These are phyloP conservation scores for Mus minutoides DNA, from an alignment of 2,797 vertebrate species.

Conservation along the genomic window DNA sequence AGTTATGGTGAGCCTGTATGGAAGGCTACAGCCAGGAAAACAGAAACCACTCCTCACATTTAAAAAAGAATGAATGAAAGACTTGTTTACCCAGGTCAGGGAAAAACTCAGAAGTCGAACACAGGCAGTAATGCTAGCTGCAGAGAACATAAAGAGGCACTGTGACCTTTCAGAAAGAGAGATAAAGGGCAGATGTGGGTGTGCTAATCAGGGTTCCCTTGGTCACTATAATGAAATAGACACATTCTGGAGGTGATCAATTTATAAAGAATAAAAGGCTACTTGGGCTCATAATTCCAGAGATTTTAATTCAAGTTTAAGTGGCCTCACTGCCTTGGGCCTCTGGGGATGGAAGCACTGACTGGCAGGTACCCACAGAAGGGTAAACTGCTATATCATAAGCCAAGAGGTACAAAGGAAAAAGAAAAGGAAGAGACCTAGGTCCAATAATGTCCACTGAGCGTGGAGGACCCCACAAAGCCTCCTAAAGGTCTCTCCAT, in stretches of 20 bases:
- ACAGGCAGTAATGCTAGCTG: neutral
- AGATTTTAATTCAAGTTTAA: neutral
- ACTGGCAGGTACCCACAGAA: neutral
- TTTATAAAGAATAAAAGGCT: neutral
- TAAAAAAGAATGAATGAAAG: neutral
- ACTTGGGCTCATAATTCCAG: neutral
- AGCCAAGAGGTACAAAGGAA: neutral
- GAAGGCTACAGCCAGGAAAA: neutral
- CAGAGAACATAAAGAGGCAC: neutral
- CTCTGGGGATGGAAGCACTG: neutral
- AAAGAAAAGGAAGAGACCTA: neutral
- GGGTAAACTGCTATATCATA: accelerated
- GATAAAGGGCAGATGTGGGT: neutral
- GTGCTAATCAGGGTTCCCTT: neutral
- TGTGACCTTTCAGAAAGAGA: neutral
- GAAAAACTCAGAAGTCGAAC: neutral
- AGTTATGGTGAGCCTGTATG: neutral
- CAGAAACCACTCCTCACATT: constrained; percentile 1
- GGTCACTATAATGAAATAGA: neutral
- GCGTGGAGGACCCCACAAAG: too few relatives aligned
- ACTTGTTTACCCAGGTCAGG: neutral
- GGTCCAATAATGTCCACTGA: neutral
- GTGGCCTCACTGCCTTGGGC: neutral
- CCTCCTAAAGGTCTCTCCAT: neutral
- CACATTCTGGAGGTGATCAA: neutral